Base-by-base conservation (phyloP, 2,888 invertebrate genomes). In the Rutpela maculata region DNA sequence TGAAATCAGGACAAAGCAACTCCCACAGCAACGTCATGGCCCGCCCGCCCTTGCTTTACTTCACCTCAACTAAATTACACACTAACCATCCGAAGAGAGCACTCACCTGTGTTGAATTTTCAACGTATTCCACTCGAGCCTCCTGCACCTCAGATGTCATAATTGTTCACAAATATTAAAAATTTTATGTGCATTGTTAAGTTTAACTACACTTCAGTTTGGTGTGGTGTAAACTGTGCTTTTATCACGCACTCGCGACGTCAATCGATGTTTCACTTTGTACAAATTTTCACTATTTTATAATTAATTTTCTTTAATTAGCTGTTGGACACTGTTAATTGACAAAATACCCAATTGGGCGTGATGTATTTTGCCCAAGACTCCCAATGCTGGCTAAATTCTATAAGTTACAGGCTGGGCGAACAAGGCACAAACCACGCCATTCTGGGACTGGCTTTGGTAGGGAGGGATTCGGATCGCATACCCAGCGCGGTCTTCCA, bases 391-490 rank as follows among this genome's bases (percentile, higher is more conserved):
- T 77, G 75, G 77, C 80, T 81, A 82, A 85, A 84, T 84, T 84
- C 81, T 79, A 80, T 76, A 77, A 84, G 82, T 85, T 86, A 87
- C 90, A 88, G 89, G 89, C 89, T 85, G 90, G 89, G 88, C 90
- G 88, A 89, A 87, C 86, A 86, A 86, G 87, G 87, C 88, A 82
- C 86, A 89, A 86, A 89, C 90, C 88, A 89, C 89, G 89, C 90
- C 89, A 89, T 88, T 89, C 88, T 86, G 86, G 87, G 87, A 86
- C 86, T 87, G 87, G 87, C 87, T 85, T 84, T 80, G 83, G 84
- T 81, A 83, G 86, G 86, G 87, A 84, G 84, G 85, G 86, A 82
- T 78, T 81, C 78, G 75, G 78, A 12, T 67, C 59, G 55, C 74
- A 76, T 60, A 75, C 76, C 75, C 56, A 77, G 79, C 76, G 75